Evolutionary conservation across 2,797 vertebrate species (phyloP).

Genomic region (Alauda arvensis): DNA sequence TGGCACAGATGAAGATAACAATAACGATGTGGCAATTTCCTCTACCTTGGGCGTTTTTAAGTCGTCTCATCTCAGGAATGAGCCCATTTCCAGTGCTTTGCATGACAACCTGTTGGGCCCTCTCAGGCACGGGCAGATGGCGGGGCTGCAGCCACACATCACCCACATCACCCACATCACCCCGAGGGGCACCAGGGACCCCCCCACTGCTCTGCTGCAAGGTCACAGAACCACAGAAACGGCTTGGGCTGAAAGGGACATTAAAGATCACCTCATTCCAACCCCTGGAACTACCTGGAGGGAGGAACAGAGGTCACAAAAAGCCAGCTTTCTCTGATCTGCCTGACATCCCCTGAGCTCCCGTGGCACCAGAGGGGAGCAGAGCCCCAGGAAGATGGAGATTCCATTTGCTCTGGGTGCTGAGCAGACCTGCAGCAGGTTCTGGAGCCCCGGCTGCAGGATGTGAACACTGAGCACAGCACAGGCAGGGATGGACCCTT

Average conservation of each 20-base stretch:
- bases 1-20: neutral
- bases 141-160: rapidly evolving
- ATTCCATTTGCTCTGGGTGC: neutral
- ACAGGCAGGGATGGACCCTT: rapidly evolving
- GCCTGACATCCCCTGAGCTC: neutral
- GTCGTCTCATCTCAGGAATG: neutral
- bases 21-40: neutral
- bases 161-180: neutral
- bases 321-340: neutral
- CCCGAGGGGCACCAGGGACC: rapidly evolving
- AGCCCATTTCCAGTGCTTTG: neutral
- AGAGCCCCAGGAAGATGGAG: neutral
- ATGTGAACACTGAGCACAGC: rapidly evolving
- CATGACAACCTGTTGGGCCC: neutral
- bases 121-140: neutral
- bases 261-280: rapidly evolving
- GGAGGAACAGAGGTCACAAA: rapidly evolving
- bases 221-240: neutral
- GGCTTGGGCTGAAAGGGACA: neutral
- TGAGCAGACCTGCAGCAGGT: neutral
- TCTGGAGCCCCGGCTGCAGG: neutral
- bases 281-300: rapidly evolving
- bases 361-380: neutral
- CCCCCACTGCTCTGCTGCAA: rapidly evolving
- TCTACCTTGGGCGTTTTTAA: neutral